These are phyloP conservation scores for Drosophila merina DNA, from an alignment of 2,888 invertebrate species.

Conservation along the genomic window DNA sequence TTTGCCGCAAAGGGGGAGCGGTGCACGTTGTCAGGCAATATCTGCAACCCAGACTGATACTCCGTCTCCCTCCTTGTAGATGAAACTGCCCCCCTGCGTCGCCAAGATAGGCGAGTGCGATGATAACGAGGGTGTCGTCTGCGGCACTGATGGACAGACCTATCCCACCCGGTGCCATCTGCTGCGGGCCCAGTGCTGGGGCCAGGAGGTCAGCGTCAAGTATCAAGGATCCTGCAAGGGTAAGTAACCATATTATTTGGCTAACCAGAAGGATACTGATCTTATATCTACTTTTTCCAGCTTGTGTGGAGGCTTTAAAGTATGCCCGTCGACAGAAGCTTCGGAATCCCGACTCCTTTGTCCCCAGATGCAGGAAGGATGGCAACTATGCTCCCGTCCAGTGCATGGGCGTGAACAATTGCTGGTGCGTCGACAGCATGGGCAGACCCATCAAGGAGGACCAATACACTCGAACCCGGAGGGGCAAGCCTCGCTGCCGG, in stretches of 20 bases:
- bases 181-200: constrained; percentile 90
- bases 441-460: constrained; percentile 93
- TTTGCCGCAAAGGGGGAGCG: constrained; percentile 39
- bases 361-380: constrained; percentile 92
- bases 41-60: constrained; percentile 30
- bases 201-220: constrained; percentile 89
- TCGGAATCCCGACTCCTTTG: constrained; percentile 86
- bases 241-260: constrained; percentile 76
- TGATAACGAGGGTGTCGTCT: constrained; percentile 83
- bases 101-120: constrained; percentile 84
- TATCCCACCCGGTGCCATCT: constrained; percentile 93
- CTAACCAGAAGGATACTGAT: too few relatives aligned
- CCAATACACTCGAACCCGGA: constrained; percentile 89
- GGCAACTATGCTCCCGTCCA: constrained; percentile 94
- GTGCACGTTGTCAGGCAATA: constrained; percentile 14
- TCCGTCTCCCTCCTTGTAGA: constrained; percentile 21
- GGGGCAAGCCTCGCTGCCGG: constrained; percentile 89
- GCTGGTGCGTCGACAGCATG: constrained; percentile 95
- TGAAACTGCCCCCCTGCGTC: constrained; percentile 83
- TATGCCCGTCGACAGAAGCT: constrained; percentile 84
- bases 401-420: constrained; percentile 91
- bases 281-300: constrained; percentile 63
- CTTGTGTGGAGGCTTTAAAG: constrained; percentile 85
- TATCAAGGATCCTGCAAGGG: constrained; percentile 91
- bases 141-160: constrained; percentile 89